Percentiles rank a stretch among this genome's conserved stretches.
Evolutionary conservation across 2,888 invertebrate species (phyloP).

Genomic region (Agriopis leucophaearia): DNA sequence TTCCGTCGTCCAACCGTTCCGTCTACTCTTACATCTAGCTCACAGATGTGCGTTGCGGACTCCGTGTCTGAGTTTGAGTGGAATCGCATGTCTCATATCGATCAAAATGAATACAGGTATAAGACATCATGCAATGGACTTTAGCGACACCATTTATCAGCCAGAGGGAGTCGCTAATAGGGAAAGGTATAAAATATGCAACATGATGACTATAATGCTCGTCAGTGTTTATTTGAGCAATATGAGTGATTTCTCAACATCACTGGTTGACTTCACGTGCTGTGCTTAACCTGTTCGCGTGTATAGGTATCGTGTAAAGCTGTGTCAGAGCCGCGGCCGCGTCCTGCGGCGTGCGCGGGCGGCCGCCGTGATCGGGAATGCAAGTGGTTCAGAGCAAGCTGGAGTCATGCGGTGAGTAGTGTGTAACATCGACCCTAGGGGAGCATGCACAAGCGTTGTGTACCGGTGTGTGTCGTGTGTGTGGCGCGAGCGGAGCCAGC

Average conservation of each 20-base stretch:
- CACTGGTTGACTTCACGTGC: conserved; percentile 70
- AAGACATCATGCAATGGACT: conserved; percentile 78
- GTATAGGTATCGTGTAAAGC: conserved; percentile 82
- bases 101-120: conserved; percentile 67
- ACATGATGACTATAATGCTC: conserved; percentile 80
- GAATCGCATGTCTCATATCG: conserved; percentile 63
- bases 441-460: conserved; percentile 80
- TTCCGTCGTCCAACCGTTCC: conserved; percentile 63
- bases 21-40: conserved; percentile 70
- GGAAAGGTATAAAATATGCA: conserved; percentile 87
- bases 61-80: conserved; percentile 70
- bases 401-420: conserved; percentile 80
- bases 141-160: conserved; percentile 78
- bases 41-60: conserved; percentile 72
- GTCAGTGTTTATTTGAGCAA: conserved; percentile 73
- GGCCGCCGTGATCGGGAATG: conserved; percentile 85
- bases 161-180: conserved; percentile 80
- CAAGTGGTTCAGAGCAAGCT: conserved; percentile 80
- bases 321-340: conserved; percentile 74
- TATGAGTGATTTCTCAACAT: conserved; percentile 65
- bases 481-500: conserved; percentile 86
- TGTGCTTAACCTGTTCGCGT: conserved; percentile 82
- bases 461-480: conserved; percentile 71
- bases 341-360: conserved; percentile 63
- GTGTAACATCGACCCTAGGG: conserved; percentile 73